Conservation (phyloP, 2,113 vertebrate genomes). For the Zosterops japonicus region DNA sequence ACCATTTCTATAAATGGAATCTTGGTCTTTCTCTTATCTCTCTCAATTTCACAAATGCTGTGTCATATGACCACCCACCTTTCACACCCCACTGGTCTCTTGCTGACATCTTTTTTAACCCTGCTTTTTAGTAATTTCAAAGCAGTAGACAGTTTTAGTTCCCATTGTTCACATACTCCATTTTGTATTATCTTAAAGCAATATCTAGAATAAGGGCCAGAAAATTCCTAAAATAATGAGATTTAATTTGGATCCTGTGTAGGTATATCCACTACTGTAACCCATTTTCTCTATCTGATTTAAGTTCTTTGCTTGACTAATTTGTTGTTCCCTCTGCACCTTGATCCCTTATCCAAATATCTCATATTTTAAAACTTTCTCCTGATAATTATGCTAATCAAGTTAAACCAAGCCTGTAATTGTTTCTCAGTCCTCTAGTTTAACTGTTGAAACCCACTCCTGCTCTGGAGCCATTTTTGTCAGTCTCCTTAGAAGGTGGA, state of each 20-base stretch:
- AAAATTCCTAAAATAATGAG: not conserved
- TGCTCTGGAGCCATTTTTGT: not conserved
- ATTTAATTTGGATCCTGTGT: not conserved
- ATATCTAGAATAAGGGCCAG: not conserved
- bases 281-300: not conserved
- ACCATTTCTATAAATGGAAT: fast-evolving
- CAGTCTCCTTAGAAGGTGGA: not conserved
- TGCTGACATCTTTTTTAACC: not conserved
- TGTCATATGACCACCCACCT: fast-evolving
- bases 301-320: not conserved
- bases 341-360: not conserved
- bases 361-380: not conserved
- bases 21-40: not conserved
- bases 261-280: not conserved
- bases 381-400: not conserved
- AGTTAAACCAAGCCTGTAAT: not conserved
- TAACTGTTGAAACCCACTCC: not conserved
- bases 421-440: not conserved
- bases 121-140: not conserved
- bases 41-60: not conserved
- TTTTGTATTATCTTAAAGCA: not conserved
- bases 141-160: not conserved
- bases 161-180: not conserved
- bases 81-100: not conserved
- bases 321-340: not conserved